Percentiles rank a stretch among this genome's conserved stretches.
Conservation (phyloP, 2,797 vertebrate species). For the Chiroxiphia lanceolata region DNA sequence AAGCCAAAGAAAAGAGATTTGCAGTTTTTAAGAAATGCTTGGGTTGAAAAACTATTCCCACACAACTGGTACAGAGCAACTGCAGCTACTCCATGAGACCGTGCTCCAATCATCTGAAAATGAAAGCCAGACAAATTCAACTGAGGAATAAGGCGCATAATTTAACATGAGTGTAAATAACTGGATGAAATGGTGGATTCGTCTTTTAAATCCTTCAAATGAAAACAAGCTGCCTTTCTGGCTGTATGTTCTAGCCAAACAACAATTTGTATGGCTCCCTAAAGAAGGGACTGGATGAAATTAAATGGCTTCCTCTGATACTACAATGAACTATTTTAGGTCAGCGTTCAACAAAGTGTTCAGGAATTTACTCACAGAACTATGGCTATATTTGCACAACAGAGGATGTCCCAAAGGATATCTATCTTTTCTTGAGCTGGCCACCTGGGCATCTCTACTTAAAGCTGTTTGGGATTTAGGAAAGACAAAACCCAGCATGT, state of each 20-base stretch:
- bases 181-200: background rate
- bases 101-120: background rate
- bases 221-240: constrained; percentile 36
- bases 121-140: background rate
- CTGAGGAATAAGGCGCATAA: background rate
- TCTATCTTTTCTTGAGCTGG: background rate
- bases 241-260: background rate
- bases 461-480: constrained; percentile 17
- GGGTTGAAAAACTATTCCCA: background rate
- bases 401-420: constrained; percentile 27
- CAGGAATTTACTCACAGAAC: constrained; percentile 12
- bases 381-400: background rate
- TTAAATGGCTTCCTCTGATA: constrained; percentile 25
- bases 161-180: background rate
- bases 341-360: background rate
- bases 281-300: constrained; percentile 33
- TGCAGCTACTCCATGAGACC: background rate
- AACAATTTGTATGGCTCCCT: background rate
- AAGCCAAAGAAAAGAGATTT: background rate
- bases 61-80: background rate
- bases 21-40: background rate
- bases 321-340: constrained; percentile 30
- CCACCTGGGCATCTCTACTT: constrained; percentile 11
- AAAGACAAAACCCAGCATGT: background rate
- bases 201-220: constrained; percentile 9